Evolutionary conservation across 1,140 invertebrate genomes (phyloP), one percentile per base, ranked within the genome.

Genomic region (Samia ricini): DNA sequence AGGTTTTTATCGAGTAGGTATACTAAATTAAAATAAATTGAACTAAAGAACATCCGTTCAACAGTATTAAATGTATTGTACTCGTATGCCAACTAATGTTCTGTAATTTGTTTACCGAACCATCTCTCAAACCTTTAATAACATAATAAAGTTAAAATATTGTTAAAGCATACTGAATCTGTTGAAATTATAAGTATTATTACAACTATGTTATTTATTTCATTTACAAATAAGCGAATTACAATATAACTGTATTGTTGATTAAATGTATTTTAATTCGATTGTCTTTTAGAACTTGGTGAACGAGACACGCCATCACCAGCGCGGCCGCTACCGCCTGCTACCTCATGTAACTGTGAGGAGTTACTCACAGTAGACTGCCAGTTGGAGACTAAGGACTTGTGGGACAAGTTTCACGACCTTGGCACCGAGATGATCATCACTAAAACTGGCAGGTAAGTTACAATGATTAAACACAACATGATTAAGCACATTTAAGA

Each of bases 391-490:
- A 98, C 97, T 61, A 98, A 98, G 91, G 97, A 98, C 66, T 91
- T 97, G 20, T 97, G 96, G 96, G 95, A 97, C 88, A 97, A 98
- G 91, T 99, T 99, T 92, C 96, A 98, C 89, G 95, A 97, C 64
- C 92, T 98, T 56, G 97, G 97, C 67, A 99, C 98, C 0, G 98
- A 99, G 88, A 99, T 99, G 98, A 99, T 99, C 90, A 99, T 99
- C 89, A 99, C 98, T 20, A 99, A 99, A 91, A 97, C 97, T 63
- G 98, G 98, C 85, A 95, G 98, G 97, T 99, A 91, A 93, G 94
- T 87, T 10, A 23, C 10, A 24, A 69, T 24, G 10, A 22, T 33
- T 60, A 36, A 48, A 12, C 21, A 48, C 52, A 55, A 55, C 24
- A 55, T 23, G 23, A 0, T 10, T 55, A 15, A n/a, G n/a, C 36